Percentiles rank a stretch among this genome's conserved stretches.
phyloP scores from a whole-genome alignment of 2,888 invertebrate genomes.

The Notodonta dromedarius region DNA sequence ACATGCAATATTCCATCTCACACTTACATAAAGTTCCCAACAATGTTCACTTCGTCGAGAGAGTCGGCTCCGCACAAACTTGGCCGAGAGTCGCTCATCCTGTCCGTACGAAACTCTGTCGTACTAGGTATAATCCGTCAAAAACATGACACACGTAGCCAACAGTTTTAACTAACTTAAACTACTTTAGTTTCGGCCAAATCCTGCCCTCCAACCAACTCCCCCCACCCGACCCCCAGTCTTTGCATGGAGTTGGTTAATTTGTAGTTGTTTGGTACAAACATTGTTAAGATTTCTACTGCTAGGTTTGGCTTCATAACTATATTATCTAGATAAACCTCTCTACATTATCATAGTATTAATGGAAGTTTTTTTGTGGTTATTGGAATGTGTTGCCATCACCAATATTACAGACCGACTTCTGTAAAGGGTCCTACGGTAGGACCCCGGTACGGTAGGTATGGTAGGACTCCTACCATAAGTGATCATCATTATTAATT shows the following conservation, averaged over 20 bases:
- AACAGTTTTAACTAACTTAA: conserved; percentile 56
- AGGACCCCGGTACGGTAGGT: no score
- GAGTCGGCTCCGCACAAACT: conserved; percentile 14
- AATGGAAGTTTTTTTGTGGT: no score
- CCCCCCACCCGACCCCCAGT: neutral
- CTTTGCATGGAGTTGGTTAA: conserved; percentile 5
- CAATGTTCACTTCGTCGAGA: neutral
- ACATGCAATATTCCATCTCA: neutral
- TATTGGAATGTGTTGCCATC: no score
- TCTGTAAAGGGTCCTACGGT: no score
- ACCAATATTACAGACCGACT: no score
- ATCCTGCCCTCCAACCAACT: conserved; percentile 12
- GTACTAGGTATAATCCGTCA: conserved; percentile 61
- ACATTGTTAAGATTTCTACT: neutral
- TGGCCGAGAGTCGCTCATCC: neutral
- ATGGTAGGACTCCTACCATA: no score
- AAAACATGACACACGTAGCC: conserved; percentile 62
- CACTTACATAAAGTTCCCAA: neutral
- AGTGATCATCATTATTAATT: no score
- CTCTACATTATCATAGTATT: no score
- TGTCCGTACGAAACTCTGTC: conserved; percentile 8
- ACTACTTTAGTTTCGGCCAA: conserved; percentile 48
- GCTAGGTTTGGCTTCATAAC: no score
- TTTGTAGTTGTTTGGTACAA: conserved; percentile 3
- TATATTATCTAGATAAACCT: no score